Evolutionary conservation across 2,113 vertebrate species (phyloP).

Genomic region (Pelvicachromis taeniatus): DNA sequence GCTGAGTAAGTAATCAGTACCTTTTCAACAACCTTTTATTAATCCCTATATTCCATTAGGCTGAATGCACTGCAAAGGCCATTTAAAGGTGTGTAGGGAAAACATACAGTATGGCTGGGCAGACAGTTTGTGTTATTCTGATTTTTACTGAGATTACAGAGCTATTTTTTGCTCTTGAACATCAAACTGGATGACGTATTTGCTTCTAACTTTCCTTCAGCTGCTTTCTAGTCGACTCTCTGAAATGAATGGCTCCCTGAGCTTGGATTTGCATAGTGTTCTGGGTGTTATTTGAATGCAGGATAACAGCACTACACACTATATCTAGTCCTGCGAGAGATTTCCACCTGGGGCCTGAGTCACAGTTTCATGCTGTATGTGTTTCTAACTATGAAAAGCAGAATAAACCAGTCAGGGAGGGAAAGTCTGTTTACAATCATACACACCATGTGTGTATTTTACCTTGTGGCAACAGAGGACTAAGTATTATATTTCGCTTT

Average conservation of each 20-base stretch:
- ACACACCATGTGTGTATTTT: background rate
- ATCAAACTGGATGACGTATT: background rate
- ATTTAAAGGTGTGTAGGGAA: background rate
- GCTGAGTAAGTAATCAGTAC: slow-evolving; percentile 59
- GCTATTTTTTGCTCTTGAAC: background rate
- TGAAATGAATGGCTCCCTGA: background rate
- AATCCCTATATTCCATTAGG: slow-evolving; percentile 41
- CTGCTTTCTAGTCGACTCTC: background rate
- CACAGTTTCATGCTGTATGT: background rate
- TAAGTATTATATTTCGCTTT: background rate
- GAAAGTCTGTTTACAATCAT: slow-evolving; percentile 32
- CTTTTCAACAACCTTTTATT: slow-evolving; percentile 23
- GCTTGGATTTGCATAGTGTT: slow-evolving; percentile 67
- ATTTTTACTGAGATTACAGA: slow-evolving; percentile 51
- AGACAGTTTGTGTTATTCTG: slow-evolving; percentile 42
- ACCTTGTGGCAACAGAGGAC: background rate
- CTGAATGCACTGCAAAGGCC: background rate
- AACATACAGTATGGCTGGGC: background rate
- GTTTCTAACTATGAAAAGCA: background rate
- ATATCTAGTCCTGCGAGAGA: slow-evolving; percentile 48
- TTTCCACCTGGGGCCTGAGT: slow-evolving; percentile 41
- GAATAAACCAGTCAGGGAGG: background rate
- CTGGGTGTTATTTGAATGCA: slow-evolving; percentile 69
- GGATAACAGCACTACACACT: background rate
- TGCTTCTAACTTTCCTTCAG: background rate